Evolutionary conservation across 2,888 invertebrate genomes (phyloP), one percentile per base, ranked within the genome.

Genomic region (Hemithea aestivaria): DNA sequence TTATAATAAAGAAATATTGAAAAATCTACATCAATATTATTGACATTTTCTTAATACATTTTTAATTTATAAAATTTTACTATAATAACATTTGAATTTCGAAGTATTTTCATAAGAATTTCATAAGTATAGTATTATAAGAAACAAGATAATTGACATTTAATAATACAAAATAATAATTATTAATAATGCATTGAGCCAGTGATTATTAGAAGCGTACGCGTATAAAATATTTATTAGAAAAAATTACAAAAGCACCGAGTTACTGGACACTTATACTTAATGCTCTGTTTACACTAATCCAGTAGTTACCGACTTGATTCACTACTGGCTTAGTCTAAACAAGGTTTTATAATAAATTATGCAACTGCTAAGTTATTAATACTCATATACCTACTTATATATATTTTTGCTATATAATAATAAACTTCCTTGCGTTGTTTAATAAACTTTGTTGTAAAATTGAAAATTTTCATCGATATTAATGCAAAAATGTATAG

Each of bases 121-220:
- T 29, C 32, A 35, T 30, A 34, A 29, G 40, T 32, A 28, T 35
- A 23, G 22, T 26, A 36, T 36, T 27, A 36, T 30, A 20, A n/a
- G 26, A 34, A 27, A 31, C 26, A 36, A 36, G 22, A 31, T 20
- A 24, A 25, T 29, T 29, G 29, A 7, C 8, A 33, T 32, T 29
- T 36, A 38, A 48, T 51, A 50, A 48, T 51, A 40, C 6, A 51
- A 51, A 56, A 55, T 36, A 49, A 44, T 39, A 48, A 56, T 22
- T 40, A 67, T 59, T 64, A 68, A 65, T 65, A 70, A 72, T 61
- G 66, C 66, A 68, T 78, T 78, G 78, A 79, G 78, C 78, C 72
- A 70, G 70, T 66, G 62, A 64, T 64, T 62, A 64, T 73, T 68
- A 66, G 62, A 73, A 74, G 74, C 78, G 56, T 63, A 68, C 60